These are phyloP conservation scores for Channallabes apus DNA, from an alignment of 2,797 vertebrate species.

Conservation along the genomic window DNA sequence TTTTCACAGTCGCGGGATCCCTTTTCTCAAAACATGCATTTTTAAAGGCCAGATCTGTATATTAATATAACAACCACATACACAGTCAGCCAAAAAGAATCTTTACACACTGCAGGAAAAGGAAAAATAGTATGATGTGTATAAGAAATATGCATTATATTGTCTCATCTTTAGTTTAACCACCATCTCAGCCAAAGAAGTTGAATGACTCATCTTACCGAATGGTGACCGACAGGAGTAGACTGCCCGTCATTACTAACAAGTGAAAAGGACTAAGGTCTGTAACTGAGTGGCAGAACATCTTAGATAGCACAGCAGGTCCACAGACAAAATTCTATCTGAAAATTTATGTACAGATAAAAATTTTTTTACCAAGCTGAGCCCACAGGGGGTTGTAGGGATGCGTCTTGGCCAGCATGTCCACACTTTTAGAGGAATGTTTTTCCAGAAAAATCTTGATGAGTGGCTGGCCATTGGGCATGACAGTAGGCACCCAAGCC, in stretches of 20 bases:
- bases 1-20: no score
- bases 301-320: not conserved
- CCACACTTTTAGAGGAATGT: conserved; percentile 95
- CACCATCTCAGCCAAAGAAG: not conserved
- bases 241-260: not conserved
- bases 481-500: conserved; percentile 99
- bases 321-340: not conserved
- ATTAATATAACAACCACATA: no score
- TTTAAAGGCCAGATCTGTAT: no score
- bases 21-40: no score
- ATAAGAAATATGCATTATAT: not conserved
- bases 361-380: conserved; percentile 78
- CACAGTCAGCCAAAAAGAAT: no score
- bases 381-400: conserved; percentile 99
- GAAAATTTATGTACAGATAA: not conserved
- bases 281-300: not conserved
- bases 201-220: not conserved
- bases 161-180: not conserved
- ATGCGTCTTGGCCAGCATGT: conserved; percentile 97
- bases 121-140: no score
- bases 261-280: not conserved
- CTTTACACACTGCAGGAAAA: no score
- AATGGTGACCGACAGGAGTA: not conserved
- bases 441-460: conserved; percentile 98
- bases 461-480: conserved; percentile 97